Evolutionary conservation across 2,113 vertebrate genomes (phyloP).

Genomic region (Gallinago jamesoni): DNA sequence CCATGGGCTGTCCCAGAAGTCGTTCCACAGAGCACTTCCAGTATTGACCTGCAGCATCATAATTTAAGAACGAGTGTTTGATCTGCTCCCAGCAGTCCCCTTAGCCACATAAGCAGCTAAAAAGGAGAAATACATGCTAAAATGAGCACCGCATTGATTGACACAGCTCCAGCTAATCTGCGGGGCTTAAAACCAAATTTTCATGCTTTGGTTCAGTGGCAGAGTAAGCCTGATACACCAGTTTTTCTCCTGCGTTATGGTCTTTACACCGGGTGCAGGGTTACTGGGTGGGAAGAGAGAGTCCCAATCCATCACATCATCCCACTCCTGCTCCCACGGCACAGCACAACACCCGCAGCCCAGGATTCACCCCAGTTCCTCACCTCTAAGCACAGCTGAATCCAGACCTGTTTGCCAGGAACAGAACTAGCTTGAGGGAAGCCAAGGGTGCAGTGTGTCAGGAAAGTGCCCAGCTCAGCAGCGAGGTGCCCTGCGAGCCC

Average conservation of each 20-base stretch:
- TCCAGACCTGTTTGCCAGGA: background rate
- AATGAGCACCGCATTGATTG: background rate
- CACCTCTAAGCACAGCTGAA: background rate
- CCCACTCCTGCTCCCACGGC: background rate
- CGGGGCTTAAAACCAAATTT: background rate
- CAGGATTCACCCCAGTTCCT: background rate
- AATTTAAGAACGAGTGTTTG: background rate
- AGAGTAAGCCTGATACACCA: background rate
- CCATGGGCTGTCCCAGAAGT: background rate
- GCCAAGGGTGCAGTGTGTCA: background rate
- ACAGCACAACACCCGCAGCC: background rate
- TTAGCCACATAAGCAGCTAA: background rate
- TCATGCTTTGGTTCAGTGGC: background rate
- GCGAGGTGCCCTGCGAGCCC: background rate
- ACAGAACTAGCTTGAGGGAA: background rate
- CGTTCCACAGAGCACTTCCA: background rate
- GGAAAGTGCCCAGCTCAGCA: background rate
- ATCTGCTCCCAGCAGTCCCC: background rate
- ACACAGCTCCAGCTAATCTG: background rate
- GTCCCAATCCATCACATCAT: background rate
- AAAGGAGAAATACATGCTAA: background rate
- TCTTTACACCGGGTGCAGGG: background rate
- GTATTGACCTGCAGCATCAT: background rate
- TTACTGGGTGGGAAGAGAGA: background rate
- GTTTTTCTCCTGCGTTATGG: background rate